Conservation (phyloP, 2,113 vertebrate genomes). For the Butastur rufipennis region DNA sequence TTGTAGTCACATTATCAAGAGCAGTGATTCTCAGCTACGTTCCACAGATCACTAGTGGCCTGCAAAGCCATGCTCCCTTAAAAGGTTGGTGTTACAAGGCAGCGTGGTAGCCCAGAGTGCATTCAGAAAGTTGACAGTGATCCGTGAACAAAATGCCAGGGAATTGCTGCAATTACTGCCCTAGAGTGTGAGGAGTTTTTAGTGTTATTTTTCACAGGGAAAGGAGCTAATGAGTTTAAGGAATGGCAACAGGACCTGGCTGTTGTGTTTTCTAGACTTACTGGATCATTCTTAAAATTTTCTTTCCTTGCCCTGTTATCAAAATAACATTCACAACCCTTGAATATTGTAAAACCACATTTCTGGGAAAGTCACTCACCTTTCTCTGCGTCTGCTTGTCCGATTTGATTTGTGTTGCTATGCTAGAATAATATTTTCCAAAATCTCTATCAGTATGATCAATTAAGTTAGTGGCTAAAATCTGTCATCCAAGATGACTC, state of each 20-base stretch:
- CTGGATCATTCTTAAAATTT: background rate
- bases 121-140: background rate
- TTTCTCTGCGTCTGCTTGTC: constrained; percentile 1
- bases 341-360: constrained; percentile 4
- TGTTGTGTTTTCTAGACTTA: background rate
- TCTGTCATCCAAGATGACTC: background rate
- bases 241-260: background rate
- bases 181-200: background rate
- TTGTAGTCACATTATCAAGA: background rate
- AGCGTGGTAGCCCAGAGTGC: background rate
- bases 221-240: background rate
- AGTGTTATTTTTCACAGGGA: background rate
- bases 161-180: background rate
- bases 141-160: background rate
- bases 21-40: background rate
- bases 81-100: background rate
- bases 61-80: background rate
- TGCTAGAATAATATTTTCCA: constrained; percentile 24
- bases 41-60: rapidly evolving
- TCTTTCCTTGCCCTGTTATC: background rate
- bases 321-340: background rate
- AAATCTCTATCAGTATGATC: constrained; percentile 1
- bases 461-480: constrained; percentile 16
- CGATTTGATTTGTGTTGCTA: background rate
- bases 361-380: constrained; percentile 19